These are phyloP conservation scores for Tryphoninae sp. DNA, from an alignment of 2,888 invertebrate species.

Conservation along the genomic window DNA sequence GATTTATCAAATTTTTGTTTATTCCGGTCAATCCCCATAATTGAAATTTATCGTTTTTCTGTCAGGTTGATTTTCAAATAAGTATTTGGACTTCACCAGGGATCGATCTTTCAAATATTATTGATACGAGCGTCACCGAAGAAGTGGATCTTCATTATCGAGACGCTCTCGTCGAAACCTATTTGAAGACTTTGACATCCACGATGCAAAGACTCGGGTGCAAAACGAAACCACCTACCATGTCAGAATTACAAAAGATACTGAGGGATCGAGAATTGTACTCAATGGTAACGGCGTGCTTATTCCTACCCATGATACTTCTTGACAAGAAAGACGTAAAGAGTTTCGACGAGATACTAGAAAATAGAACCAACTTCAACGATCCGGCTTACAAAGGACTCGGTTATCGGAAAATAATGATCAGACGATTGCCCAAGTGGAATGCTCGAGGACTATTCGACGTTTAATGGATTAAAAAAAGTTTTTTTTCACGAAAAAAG, in stretches of 20 bases:
- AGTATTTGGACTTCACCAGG: slow-evolving; percentile 79
- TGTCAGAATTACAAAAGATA: slow-evolving; percentile 62
- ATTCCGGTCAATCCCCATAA: too few relatives aligned
- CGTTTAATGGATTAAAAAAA: slow-evolving; percentile 1
- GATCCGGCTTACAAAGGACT: slow-evolving; percentile 58
- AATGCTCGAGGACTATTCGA: slow-evolving; percentile 72
- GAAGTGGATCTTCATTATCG: slow-evolving; percentile 63
- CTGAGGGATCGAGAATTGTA: slow-evolving; percentile 61
- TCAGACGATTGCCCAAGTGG: slow-evolving; percentile 68
- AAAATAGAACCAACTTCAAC: slow-evolving; percentile 11
- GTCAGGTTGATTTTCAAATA: slow-evolving; percentile 82
- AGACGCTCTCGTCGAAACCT: slow-evolving; percentile 69
- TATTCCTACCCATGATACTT: slow-evolving; percentile 70
- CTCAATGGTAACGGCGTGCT: slow-evolving; percentile 67
- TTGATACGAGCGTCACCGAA: slow-evolving; percentile 76
- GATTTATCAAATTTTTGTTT: too few relatives aligned
- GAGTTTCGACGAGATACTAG: slow-evolving; percentile 70
- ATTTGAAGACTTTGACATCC: slow-evolving; percentile 63
- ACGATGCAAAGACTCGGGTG: slow-evolving; percentile 71
- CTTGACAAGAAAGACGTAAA: slow-evolving; percentile 67
- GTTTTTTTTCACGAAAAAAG: too few relatives aligned
- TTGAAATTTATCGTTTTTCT: slow-evolving; percentile 52
- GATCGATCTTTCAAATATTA: slow-evolving; percentile 81
- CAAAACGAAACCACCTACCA: slow-evolving; percentile 67
- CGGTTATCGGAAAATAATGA: slow-evolving; percentile 66